phyloP scores from a whole-genome alignment of 2,797 vertebrate species.

The Cheirogaleus major region DNA sequence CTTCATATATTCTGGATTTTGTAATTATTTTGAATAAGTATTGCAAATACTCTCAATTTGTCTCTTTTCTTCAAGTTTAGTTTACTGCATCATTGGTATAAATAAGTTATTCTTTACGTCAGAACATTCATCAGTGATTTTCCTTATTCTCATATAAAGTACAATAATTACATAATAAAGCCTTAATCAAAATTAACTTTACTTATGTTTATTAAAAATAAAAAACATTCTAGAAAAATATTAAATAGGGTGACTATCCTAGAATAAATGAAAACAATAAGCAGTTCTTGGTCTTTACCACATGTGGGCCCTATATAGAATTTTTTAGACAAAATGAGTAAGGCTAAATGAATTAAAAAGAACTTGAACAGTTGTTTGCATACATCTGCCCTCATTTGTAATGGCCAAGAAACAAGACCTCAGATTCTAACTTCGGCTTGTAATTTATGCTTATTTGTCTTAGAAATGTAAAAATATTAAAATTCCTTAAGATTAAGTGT shows the following conservation, averaged over 20 bases:
- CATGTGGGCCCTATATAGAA: neutral
- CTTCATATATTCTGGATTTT: neutral
- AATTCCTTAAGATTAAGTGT: neutral
- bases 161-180: neutral
- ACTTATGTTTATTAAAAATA: neutral
- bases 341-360: neutral
- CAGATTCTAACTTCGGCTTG: neutral
- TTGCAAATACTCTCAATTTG: neutral
- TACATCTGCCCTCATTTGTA: conserved; percentile 1
- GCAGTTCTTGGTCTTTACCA: neutral
- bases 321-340: neutral
- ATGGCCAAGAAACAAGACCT: neutral
- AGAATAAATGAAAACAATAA: neutral
- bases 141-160: neutral
- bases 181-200: neutral
- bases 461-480: conserved; percentile 35
- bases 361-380: conserved; percentile 1
- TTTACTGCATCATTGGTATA: neutral
- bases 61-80: neutral
- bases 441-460: neutral
- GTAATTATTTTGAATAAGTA: neutral
- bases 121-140: neutral
- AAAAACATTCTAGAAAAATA: neutral
- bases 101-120: neutral
- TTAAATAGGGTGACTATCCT: neutral